Evolutionary conservation across 2,888 invertebrate genomes (phyloP), one percentile per base, ranked within the genome.

Genomic region (Rhyacophila evoluta): DNA sequence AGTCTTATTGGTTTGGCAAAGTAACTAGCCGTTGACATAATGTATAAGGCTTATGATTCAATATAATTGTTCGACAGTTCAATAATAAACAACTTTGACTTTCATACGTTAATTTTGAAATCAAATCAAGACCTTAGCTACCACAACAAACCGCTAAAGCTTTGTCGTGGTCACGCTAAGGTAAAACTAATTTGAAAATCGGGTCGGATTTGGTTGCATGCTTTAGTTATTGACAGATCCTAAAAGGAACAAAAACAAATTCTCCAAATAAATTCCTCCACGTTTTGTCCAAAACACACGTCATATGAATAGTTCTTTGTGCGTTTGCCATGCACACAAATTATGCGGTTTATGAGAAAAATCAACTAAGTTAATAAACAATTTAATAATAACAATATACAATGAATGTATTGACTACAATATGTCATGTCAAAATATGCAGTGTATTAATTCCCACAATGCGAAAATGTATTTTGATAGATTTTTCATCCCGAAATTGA

Each of bases 191-290:
- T 55, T 55, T 55, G 55, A 19, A 55, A 55, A 55, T 55, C 55
- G 55, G 19, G 55, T 55, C 10, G 10, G 19, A 19, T 55, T 25
- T 55, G 55, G 55, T 55, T 55, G 55, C 55, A 55, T 55, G 55
- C 19, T 55, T 55, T 19, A 55, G n/a, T 55, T 55, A 55, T 55
- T 55, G 55, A 55, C 55, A 55, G 55, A 55, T 19, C 2, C 55
- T 19, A 8, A 55, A 55, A 41, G 1, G 19, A 19, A 15, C 15
- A 55, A 55, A 55, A 55, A 41, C 12, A 15, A 39, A 12, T n/a
- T n/a, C n/a, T 39, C 10, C 12, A 39, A 39, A 39, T n/a, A 39
- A 55, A 55, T 55, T 55, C 55, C 55, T 55, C 10, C 55, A 55
- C 55, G 55, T 55, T 55, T 8, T n/a, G 10, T 25, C 12, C 55